These are phyloP conservation scores for Caranx melampygus DNA, from an alignment of 2,113 vertebrate species.

Conservation along the genomic window DNA sequence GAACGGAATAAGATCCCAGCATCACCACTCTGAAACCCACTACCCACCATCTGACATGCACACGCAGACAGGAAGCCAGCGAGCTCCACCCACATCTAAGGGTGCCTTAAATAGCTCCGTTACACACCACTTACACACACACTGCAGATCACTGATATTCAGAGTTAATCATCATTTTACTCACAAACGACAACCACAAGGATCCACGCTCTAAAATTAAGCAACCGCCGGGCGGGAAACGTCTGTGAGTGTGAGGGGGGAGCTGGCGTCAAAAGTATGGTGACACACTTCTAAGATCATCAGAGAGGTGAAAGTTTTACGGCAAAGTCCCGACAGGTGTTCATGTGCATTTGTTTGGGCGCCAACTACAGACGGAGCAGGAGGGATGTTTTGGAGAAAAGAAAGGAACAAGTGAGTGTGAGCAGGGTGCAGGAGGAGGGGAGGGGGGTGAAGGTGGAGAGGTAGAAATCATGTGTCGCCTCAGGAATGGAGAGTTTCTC, in stretches of 20 bases:
- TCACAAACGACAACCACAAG: constrained; percentile 39
- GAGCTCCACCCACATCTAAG: constrained; percentile 42
- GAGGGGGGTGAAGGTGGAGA: constrained; percentile 13
- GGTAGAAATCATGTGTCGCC: constrained; percentile 45
- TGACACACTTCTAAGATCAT: constrained; percentile 20
- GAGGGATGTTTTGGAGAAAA: constrained; percentile 39
- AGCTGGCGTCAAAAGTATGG: constrained; percentile 10
- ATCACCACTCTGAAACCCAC: constrained; percentile 31
- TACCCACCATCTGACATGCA: constrained; percentile 47
- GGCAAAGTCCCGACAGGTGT: constrained; percentile 25
- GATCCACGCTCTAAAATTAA: constrained; percentile 44
- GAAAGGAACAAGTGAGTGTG: constrained; percentile 54
- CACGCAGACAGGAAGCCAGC: constrained; percentile 31
- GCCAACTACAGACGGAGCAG: constrained; percentile 7
- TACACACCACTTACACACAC: constrained; percentile 43
- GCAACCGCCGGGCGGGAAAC: constrained; percentile 19
- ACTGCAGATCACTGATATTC: constrained; percentile 50
- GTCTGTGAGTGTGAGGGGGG: constrained; percentile 22
- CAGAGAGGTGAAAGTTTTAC: constrained; percentile 37
- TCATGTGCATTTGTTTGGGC: constrained; percentile 7
- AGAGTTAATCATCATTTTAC: constrained; percentile 58
- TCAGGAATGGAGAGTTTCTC: constrained; percentile 41
- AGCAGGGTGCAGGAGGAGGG: constrained; percentile 7
- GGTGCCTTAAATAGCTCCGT: constrained; percentile 48
- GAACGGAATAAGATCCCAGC: constrained; percentile 33